A percentile compares a stretch with the other conserved stretches of the same genome.
These are phyloP conservation scores for Huso huso DNA, from an alignment of 2,797 vertebrate species.

Conservation along the genomic window DNA sequence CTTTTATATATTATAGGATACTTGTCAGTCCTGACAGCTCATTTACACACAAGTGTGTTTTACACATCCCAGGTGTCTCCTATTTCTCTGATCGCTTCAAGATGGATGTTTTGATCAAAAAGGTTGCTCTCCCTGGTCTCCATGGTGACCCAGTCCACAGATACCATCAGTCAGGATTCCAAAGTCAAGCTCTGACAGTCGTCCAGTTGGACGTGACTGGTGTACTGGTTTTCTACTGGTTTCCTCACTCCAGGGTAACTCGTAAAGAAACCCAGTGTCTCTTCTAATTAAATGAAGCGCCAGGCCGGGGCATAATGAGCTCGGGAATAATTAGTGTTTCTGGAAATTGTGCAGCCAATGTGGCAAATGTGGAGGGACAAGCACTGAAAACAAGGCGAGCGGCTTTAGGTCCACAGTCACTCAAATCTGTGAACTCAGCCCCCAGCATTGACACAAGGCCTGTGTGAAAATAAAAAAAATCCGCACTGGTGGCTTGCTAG, in stretches of 20 bases:
- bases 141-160: too few relatives aligned
- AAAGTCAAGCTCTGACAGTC: slow-evolving; percentile 47
- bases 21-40: too few relatives aligned
- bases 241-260: slow-evolving; percentile 59
- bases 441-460: slow-evolving; percentile 70
- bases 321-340: slow-evolving; percentile 84
- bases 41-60: too few relatives aligned
- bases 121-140: too few relatives aligned
- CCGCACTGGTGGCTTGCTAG: slow-evolving; percentile 74
- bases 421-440: slow-evolving; percentile 77
- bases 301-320: slow-evolving; percentile 58
- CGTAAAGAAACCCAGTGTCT: slow-evolving; percentile 55
- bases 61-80: too few relatives aligned
- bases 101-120: too few relatives aligned
- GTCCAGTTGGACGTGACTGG: slow-evolving; percentile 44
- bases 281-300: slow-evolving; percentile 57
- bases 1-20: too few relatives aligned
- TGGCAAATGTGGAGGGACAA: slow-evolving; percentile 92
- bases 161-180: too few relatives aligned
- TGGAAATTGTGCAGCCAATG: slow-evolving; percentile 71
- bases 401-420: slow-evolving; percentile 87
- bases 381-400: slow-evolving; percentile 86
- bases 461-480: slow-evolving; percentile 64
- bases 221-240: slow-evolving; percentile 69
- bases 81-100: too few relatives aligned